A percentile compares a stretch with the other conserved stretches of the same genome.
Evolutionary conservation across 2,797 vertebrate species (phyloP).

Genomic region (Meriones psammophilus): DNA sequence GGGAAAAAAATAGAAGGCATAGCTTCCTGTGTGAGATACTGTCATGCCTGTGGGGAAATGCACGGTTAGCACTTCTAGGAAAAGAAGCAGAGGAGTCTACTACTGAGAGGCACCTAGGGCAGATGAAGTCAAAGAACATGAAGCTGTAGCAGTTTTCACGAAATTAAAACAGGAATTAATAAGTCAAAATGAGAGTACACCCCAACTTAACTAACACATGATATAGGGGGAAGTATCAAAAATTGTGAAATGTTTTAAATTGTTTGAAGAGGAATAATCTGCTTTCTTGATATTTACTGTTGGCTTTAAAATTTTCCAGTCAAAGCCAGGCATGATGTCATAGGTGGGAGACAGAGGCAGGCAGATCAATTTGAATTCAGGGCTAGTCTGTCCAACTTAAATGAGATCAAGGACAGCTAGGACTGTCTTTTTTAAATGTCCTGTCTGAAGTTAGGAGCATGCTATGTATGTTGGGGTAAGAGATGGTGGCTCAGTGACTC

Average conservation of each 20-base stretch:
- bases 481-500: background rate
- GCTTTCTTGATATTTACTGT: constrained; percentile 26
- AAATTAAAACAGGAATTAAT: constrained; percentile 28
- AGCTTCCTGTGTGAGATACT: background rate
- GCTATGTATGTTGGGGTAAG: too few relatives aligned
- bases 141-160: background rate
- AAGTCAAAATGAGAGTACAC: constrained; percentile 32
- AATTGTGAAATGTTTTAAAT: background rate
- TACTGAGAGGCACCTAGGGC: constrained; percentile 7
- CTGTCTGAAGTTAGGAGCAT: background rate
- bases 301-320: background rate
- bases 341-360: background rate
- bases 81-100: background rate
- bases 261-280: constrained; percentile 13
- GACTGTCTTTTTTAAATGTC: background rate
- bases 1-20: background rate
- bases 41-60: background rate
- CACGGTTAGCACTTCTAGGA: background rate
- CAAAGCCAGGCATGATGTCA: background rate
- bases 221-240: constrained; percentile 23
- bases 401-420: too few relatives aligned
- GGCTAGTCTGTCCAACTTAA: background rate
- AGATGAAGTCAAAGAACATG: background rate
- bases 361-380: too few relatives aligned
- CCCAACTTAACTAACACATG: background rate